Percentiles rank a stretch among this genome's conserved stretches.
phyloP scores from a whole-genome alignment of 2,113 vertebrate species.

The Eptesicus fuscus region DNA sequence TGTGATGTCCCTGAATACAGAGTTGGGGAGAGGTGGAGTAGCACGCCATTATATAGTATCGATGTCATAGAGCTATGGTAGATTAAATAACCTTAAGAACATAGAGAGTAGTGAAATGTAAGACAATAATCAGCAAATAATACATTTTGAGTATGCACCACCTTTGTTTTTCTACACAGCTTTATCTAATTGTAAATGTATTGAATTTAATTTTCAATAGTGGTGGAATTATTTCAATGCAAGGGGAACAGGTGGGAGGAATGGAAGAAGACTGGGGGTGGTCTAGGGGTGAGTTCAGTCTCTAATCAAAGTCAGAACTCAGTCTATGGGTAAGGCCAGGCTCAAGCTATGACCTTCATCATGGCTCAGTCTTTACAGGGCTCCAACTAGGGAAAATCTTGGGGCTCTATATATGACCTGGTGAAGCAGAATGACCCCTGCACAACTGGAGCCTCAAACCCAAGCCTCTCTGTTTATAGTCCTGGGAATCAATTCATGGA shows the following conservation, averaged over 20 bases:
- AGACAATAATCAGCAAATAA: not conserved
- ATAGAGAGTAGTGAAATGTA: not conserved
- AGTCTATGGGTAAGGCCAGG: not conserved
- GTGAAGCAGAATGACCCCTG: not conserved
- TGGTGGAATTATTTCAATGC: not conserved
- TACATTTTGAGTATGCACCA: not conserved
- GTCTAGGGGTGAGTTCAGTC: not conserved
- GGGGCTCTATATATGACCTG: not conserved
- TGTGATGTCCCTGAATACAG: not conserved
- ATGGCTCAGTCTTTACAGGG: not conserved
- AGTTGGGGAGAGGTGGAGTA: not conserved
- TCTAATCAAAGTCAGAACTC: not conserved
- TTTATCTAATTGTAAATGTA: not conserved
- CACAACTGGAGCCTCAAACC: not conserved
- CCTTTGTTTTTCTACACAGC: not conserved
- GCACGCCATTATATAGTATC: not conserved
- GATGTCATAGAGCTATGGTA: not conserved
- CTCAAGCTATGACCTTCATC: not conserved
- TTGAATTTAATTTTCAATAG: not conserved
- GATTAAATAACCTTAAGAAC: not conserved
- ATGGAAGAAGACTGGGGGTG: not conserved
- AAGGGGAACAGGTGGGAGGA: rapidly evolving
- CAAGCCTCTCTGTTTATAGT: not conserved
- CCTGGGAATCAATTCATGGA: not conserved
- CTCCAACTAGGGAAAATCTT: not conserved